phyloP scores from a whole-genome alignment of 2,888 invertebrate species.

The Phyllotreta cruciferae region DNA sequence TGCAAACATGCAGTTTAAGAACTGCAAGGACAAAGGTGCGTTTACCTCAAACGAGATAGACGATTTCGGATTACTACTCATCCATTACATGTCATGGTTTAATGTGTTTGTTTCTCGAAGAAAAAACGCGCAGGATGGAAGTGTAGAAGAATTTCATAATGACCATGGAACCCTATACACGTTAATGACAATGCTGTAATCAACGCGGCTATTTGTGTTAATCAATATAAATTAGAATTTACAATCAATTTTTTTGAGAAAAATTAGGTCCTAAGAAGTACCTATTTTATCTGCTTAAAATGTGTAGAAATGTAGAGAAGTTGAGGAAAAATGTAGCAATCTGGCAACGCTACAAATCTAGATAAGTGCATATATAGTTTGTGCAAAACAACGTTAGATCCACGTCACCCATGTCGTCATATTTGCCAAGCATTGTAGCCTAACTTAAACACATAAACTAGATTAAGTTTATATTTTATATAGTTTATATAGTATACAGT shows the following conservation, averaged over 20 bases:
- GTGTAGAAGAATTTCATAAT: slow-evolving; percentile 31
- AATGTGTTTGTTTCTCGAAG: slow-evolving; percentile 36
- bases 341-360: too few species aligned
- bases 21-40: slow-evolving; percentile 60
- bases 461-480: too few species aligned
- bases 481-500: too few species aligned
- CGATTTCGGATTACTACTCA: slow-evolving; percentile 48
- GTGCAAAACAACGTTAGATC: too few species aligned
- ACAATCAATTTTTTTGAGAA: neutral
- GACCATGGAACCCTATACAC: slow-evolving; percentile 28
- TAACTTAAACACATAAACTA: too few species aligned
- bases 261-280: slow-evolving; percentile 8
- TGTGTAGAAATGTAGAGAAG: too few species aligned
- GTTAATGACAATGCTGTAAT: slow-evolving; percentile 33
- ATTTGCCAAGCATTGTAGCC: too few species aligned
- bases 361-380: too few species aligned
- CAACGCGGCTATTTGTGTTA: slow-evolving; percentile 15
- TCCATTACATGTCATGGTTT: slow-evolving; percentile 44
- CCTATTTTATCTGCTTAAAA: neutral
- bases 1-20: slow-evolving; percentile 50
- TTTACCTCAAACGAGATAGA: slow-evolving; percentile 55
- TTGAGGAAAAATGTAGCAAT: too few species aligned
- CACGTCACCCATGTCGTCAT: too few species aligned
- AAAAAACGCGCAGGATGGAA: slow-evolving; percentile 19
- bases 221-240: slow-evolving; percentile 20